phyloP scores from a whole-genome alignment of 2,797 vertebrate species.

The Mormyrops boulengeri region DNA sequence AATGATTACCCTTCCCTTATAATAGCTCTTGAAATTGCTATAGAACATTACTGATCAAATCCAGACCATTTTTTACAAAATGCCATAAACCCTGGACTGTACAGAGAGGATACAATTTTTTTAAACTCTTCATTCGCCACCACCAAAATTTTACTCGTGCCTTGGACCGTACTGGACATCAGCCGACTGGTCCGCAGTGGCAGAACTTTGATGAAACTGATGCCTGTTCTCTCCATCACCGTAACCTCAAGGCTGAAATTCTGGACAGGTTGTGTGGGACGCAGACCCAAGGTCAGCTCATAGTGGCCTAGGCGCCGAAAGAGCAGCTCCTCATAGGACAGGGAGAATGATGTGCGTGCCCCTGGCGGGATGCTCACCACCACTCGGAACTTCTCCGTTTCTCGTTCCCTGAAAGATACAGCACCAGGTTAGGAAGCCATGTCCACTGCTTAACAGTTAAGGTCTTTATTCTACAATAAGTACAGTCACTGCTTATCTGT shows the following conservation, averaged over 20 bases:
- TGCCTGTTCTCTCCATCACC: constrained; percentile 65
- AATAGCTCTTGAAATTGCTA: neutral
- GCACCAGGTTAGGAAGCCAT: neutral
- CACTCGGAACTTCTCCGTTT: constrained; percentile 75
- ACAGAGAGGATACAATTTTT: neutral
- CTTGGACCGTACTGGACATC: constrained; percentile 54
- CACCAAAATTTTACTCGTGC: constrained; percentile 38
- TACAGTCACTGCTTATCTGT: neutral
- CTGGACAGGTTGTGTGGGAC: constrained; percentile 60
- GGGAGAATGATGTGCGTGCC: constrained; percentile 56
- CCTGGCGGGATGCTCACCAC: constrained; percentile 66
- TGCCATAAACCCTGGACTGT: neutral
- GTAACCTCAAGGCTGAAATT: constrained; percentile 71
- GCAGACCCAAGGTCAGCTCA: constrained; percentile 65
- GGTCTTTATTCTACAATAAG: neutral
- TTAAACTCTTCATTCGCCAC: neutral
- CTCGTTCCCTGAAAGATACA: constrained; percentile 56
- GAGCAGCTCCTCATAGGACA: constrained; percentile 72
- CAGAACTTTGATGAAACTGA: constrained; percentile 63
- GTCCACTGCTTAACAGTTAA: neutral
- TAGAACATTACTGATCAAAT: neutral
- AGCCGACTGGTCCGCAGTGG: constrained; percentile 63
- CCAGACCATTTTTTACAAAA: neutral
- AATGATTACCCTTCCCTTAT: neutral
- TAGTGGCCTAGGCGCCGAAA: constrained; percentile 64